A percentile compares a stretch with the other conserved stretches of the same genome.
Conservation (phyloP, 2,888 invertebrate species). For the Sinhomidia bicolor region DNA sequence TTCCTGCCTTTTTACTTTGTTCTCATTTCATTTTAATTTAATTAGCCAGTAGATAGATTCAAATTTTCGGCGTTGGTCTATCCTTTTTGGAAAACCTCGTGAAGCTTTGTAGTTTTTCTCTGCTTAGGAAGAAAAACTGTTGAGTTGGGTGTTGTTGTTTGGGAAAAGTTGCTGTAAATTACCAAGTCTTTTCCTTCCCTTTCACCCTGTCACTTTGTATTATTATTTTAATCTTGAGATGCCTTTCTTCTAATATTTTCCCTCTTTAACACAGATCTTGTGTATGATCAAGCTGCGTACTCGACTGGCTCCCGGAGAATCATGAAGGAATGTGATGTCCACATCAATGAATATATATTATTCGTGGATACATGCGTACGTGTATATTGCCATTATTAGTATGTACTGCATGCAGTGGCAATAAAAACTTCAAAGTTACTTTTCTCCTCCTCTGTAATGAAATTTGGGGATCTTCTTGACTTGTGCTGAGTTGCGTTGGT, state of each 20-base stretch:
- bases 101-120: neutral
- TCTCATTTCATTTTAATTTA: constrained; percentile 7
- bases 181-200: neutral
- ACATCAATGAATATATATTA: constrained; percentile 19
- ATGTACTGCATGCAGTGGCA: neutral
- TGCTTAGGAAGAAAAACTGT: neutral
- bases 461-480: constrained; percentile 19
- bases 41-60: neutral
- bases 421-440: constrained; percentile 38
- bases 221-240: constrained; percentile 1
- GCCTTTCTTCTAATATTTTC: neutral
- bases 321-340: neutral
- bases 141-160: neutral
- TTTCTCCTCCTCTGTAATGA: constrained; percentile 13
- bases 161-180: neutral
- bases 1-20: neutral
- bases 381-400: neutral
- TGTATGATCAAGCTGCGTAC: neutral
- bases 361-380: neutral
- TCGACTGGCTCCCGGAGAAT: neutral
- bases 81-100: neutral
- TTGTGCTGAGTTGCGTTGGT: neutral
- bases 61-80: neutral
- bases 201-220: neutral
- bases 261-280: neutral